Conservation (phyloP, 2,113 vertebrate species). For the Brachyistius frenatus region DNA sequence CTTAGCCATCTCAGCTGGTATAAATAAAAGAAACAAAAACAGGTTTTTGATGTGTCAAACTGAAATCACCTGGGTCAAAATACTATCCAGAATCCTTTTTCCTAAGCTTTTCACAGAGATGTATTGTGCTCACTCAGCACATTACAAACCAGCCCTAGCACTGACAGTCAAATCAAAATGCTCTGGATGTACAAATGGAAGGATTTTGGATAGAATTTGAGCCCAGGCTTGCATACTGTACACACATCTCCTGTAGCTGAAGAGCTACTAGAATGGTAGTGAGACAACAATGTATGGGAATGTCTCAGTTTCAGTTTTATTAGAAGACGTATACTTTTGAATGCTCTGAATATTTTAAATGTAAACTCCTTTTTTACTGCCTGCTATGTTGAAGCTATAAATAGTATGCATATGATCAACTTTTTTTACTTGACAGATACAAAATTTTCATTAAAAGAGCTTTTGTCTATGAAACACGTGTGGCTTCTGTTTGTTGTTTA, state of each 20-base stretch:
- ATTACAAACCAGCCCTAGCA: conserved; percentile 1
- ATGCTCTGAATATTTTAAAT: conserved; percentile 80
- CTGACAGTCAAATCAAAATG: conserved; percentile 2
- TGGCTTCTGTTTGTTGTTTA: conserved; percentile 31
- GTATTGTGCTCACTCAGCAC: conserved; percentile 2
- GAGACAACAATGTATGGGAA: conserved; percentile 59
- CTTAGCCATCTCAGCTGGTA: conserved; percentile 4
- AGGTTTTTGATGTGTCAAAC: conserved; percentile 14
- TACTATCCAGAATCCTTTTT: conserved; percentile 20
- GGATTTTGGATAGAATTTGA: conserved; percentile 23
- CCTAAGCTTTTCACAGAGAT: background rate
- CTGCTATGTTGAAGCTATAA: conserved; percentile 80
- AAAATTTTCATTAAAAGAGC: conserved; percentile 72
- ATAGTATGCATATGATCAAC: conserved; percentile 76
- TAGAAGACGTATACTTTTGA: conserved; percentile 76
- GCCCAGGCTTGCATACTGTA: conserved; percentile 38
- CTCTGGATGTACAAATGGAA: background rate
- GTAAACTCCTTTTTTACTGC: conserved; percentile 81
- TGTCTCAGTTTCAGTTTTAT: conserved; percentile 69
- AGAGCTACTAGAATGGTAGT: conserved; percentile 57
- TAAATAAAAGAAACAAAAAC: background rate
- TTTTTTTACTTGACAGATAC: conserved; percentile 76
- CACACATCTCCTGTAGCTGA: conserved; percentile 35
- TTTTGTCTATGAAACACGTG: conserved; percentile 76
- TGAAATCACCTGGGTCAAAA: conserved; percentile 17